Evolutionary conservation across 2,888 invertebrate species (phyloP), one percentile per base, ranked within the genome.

Genomic region (Stenoptilia bipunctidactyla): DNA sequence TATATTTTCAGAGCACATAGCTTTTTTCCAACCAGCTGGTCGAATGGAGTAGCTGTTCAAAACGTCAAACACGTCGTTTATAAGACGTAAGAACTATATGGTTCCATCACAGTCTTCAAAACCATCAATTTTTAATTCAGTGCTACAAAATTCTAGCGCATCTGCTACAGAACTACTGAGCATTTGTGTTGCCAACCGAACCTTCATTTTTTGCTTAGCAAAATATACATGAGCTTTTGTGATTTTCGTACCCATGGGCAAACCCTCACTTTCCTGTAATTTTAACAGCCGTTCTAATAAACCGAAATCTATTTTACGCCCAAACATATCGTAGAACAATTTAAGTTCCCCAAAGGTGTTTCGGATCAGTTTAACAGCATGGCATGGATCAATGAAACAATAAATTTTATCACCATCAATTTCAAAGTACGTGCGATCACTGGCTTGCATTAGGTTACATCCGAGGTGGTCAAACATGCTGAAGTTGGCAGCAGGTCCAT

Each of bases 321-420:
- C 12, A 37, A 40, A 25, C 3, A 30, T 12, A 30, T 30, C 10
- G 4, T 8, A n/a, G 10, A 30, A 30, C n/a, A 8, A 4, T 8
- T 12, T 30, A 8, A 8, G 2, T n/a, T 4, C 30, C 10, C 3
- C 9, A 3, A 30, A 10, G 2, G 4, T 4, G n/a, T 30, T 30
- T 10, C 30, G 30, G 10, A 30, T 12, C 10, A 30, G n/a, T 30
- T 30, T 30, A 10, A 30, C 10, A 3, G 10, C 46, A 35, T 51
- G 49, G 13, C 43, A 37, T 1, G 48, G 46, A 37, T 51, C 48
- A 25, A 45, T 34, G 41, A 48, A 47, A 15, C 46, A 44, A 41
- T 30, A 33, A 10, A 41, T 13, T 33, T 42, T 38, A 38, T 47
- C 43, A 1, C 47, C 48, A 6, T 45, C 37, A n/a, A n/a, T n/a